Evolutionary conservation across 1,140 invertebrate genomes (phyloP), one percentile per base, ranked within the genome.

Genomic region (Polypedilum pembai): DNA sequence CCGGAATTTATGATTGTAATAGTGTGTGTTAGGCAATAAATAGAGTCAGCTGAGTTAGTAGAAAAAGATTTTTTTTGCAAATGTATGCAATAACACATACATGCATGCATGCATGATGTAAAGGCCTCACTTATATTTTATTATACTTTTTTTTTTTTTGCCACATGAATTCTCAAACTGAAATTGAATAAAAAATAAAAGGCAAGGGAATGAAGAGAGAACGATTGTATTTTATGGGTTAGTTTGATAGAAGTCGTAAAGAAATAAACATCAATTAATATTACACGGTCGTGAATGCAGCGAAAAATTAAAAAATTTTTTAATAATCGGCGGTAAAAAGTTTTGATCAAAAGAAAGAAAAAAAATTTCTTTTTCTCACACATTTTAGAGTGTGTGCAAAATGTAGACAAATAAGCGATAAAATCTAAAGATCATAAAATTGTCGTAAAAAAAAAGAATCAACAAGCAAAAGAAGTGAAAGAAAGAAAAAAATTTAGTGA

Each of bases 201-300:
- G 45, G 45, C 12, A 56, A 56, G n/a, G 45, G 45, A 56, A 56
- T 33, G 24, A 56, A 56, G 45, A 69, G 65, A 69, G 65, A 69
- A 18, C n/a, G 65, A 69, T 69, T 69, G 65, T 69, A 69, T 69
- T 69, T 69, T 69, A 69, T 69, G 20, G 24, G 65, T 69, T 69
- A 69, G 65, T 69, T 69, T 69, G 65, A 69, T 69, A 69, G 65
- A 69, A 69, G 65, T 69, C 65, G 65, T 69, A 69, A 69, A 69
- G 65, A 69, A 69, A 69, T 69, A 69, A 69, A 69, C 65, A 69
- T 69, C 65, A 69, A 69, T 69, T 69, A 69, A 69, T 12, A 56
- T 69, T 69, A 21, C 17, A 69, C 65, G 18, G 65, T 3, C 24
- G 24, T 5, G 24, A n/a, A n/a, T n/a, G n/a, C 10, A n/a, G 12